Base-by-base conservation (phyloP, 2,888 invertebrate genomes). In the Sesia bembeciformis region DNA sequence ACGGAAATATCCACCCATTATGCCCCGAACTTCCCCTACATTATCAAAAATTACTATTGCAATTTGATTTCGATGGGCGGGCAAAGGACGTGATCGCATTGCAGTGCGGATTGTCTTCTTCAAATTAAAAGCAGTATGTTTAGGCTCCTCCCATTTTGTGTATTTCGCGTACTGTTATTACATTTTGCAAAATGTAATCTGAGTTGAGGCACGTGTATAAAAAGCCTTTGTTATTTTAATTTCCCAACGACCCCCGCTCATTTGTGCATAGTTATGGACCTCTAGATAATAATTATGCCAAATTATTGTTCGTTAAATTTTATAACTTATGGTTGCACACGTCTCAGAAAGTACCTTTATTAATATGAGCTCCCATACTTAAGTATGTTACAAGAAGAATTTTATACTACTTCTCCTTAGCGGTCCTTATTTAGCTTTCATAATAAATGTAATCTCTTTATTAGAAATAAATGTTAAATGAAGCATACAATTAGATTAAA, bases 11-110 rank as follows among this genome's bases (percentile, higher is more conserved):
- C 82, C 81, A 76, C 84, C 84, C 81, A 84, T 84, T 76, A 78
- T 74, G 68, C 70, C 60, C 54, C 66, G 61, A 67, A 73, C 78
- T 79, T 82, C 84, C 81, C 78, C 73, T 82, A 70, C 72, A 81
- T 83, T 83, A 83, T 81, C 81, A 81, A 79, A 85, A 85, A 83
- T 81, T 79, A 80, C 79, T 83, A 83, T 85, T 83, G 84, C 85
- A 77, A 79, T 83, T 76, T 79, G 72, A 77, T 78, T 79, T 76
- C 64, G 67, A 72, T 76, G 78, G 84, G 84, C 81, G 79, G 69
- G 56, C 55, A 55, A 54, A 54, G 67, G 63, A 80, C 83, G 78
- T 80, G 84, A 81, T 82, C 76, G 71, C 65, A 68, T 79, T 78
- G 70, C 72, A 72, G 57, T 68, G 58, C 60, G 62, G 63, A 80